A percentile compares a stretch with the other conserved stretches of the same genome.
phyloP scores from a whole-genome alignment of 1,140 invertebrate species.

The Drosophila murphyi region DNA sequence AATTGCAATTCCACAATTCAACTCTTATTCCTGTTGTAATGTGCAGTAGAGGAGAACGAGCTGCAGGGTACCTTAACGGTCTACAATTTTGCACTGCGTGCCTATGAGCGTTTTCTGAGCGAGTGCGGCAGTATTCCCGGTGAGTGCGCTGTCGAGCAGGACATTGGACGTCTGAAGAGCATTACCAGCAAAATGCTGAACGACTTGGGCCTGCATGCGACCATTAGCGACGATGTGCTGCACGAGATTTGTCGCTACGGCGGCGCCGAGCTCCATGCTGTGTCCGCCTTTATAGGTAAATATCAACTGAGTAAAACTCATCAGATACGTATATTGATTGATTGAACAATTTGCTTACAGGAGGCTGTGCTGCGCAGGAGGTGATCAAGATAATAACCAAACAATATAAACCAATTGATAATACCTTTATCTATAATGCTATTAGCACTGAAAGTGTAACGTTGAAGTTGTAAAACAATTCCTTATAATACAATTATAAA shows the following conservation, averaged over 20 bases:
- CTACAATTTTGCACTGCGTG: slow-evolving; percentile 95
- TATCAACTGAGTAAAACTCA: background rate
- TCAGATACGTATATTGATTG: background rate
- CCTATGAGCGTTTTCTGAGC: slow-evolving; percentile 94
- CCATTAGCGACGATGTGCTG: slow-evolving; percentile 96
- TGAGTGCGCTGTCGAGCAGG: slow-evolving; percentile 94
- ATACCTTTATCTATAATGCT: slow-evolving; percentile 98
- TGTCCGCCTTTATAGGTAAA: slow-evolving; percentile 95
- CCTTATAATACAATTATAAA: slow-evolving; percentile 13
- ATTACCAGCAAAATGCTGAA: slow-evolving; percentile 92
- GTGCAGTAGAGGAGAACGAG: slow-evolving; percentile 76
- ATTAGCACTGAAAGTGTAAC: slow-evolving; percentile 94
- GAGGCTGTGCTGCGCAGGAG: slow-evolving; percentile 97
- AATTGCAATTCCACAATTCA: background rate
- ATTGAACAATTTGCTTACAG: slow-evolving; percentile 77
- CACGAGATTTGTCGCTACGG: slow-evolving; percentile 98
- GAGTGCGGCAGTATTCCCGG: slow-evolving; percentile 97
- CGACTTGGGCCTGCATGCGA: slow-evolving; percentile 93
- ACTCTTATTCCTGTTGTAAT: background rate
- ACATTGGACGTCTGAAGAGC: slow-evolving; percentile 93
- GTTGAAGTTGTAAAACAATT: slow-evolving; percentile 71
- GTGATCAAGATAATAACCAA: slow-evolving; percentile 98
- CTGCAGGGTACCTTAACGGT: slow-evolving; percentile 94
- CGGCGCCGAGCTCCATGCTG: slow-evolving; percentile 96
- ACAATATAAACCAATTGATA: slow-evolving; percentile 98